Conservation (phyloP, 2,113 vertebrate species). For the Ardeotis arabs region DNA sequence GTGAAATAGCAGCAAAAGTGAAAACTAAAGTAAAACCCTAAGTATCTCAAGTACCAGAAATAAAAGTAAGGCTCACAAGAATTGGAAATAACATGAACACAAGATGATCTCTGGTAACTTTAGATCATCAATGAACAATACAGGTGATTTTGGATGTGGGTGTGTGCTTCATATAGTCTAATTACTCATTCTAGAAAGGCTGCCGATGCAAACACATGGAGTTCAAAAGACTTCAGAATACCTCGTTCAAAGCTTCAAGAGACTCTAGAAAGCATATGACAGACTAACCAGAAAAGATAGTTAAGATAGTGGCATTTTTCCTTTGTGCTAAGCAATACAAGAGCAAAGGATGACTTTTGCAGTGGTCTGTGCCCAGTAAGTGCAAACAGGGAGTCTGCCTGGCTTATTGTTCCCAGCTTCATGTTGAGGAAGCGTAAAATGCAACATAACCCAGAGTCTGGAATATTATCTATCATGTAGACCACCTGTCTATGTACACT, state of each 20-base stretch:
- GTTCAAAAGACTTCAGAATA: neutral
- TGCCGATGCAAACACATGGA: neutral
- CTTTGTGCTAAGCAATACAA: neutral
- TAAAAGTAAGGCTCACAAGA: neutral
- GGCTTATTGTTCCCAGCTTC: neutral
- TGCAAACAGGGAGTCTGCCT: neutral
- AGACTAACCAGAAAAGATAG: neutral
- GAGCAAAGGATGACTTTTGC: neutral
- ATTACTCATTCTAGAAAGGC: neutral
- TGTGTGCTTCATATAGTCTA: neutral
- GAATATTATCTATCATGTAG: neutral
- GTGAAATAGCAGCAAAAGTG: neutral
- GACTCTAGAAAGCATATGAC: neutral
- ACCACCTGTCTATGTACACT: neutral
- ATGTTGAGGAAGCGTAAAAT: neutral
- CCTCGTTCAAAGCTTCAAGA: neutral
- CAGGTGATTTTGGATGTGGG: neutral
- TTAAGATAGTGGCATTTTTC: neutral
- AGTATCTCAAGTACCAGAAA: neutral
- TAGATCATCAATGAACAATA: neutral
- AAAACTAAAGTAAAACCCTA: neutral
- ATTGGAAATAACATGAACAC: neutral
- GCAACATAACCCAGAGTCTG: neutral
- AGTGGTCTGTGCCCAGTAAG: neutral
- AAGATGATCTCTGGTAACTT: neutral